A percentile compares a stretch with the other conserved stretches of the same genome.
Evolutionary conservation across 2,797 vertebrate genomes (phyloP).

Genomic region (Oryzias sinensis): DNA sequence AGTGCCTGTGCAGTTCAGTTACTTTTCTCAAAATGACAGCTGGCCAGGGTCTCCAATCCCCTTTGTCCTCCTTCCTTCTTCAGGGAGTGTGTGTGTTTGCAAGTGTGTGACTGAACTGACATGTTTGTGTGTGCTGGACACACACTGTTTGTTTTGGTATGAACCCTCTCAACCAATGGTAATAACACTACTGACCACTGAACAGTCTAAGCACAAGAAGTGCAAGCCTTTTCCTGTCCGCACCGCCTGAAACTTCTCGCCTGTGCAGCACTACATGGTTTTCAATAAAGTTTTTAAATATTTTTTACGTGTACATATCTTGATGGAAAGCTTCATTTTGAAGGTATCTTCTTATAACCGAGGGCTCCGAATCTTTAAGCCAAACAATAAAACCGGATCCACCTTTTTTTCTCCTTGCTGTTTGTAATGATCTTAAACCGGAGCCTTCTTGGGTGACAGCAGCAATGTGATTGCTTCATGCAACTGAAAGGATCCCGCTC

Average conservation of each 20-base stretch:
- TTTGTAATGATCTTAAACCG: slow-evolving; percentile 50
- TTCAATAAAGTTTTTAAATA: slow-evolving; percentile 68
- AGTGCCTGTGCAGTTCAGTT: slow-evolving; percentile 26
- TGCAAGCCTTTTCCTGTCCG: slow-evolving; percentile 4
- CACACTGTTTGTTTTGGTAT: slow-evolving; percentile 46
- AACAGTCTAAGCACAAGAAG: slow-evolving; percentile 27
- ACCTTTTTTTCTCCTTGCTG: slow-evolving; percentile 38
- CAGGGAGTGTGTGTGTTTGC: slow-evolving; percentile 57
- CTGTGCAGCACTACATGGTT: slow-evolving; percentile 48
- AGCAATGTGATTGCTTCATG: slow-evolving; percentile 61
- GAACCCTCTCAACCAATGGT: slow-evolving; percentile 9
- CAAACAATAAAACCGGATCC: slow-evolving; percentile 23
- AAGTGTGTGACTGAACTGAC: slow-evolving; percentile 20
- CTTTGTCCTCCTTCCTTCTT: slow-evolving; percentile 62
- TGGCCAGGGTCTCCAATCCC: slow-evolving; percentile 66
- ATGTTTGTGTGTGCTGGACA: slow-evolving; percentile 71
- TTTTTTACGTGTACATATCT: slow-evolving; percentile 75
- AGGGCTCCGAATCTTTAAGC: slow-evolving; percentile 37
- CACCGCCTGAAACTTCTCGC: slow-evolving; percentile 25
- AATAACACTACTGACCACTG: slow-evolving; percentile 21
- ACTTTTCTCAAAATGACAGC: slow-evolving; percentile 46
- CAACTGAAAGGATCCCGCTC: slow-evolving; percentile 42
- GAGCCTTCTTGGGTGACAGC: slow-evolving; percentile 38
- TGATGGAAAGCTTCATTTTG: slow-evolving; percentile 63
- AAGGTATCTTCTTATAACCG: slow-evolving; percentile 50